These are phyloP conservation scores for Epinephelus coioides DNA, from an alignment of 2,797 vertebrate genomes.

Conservation along the genomic window DNA sequence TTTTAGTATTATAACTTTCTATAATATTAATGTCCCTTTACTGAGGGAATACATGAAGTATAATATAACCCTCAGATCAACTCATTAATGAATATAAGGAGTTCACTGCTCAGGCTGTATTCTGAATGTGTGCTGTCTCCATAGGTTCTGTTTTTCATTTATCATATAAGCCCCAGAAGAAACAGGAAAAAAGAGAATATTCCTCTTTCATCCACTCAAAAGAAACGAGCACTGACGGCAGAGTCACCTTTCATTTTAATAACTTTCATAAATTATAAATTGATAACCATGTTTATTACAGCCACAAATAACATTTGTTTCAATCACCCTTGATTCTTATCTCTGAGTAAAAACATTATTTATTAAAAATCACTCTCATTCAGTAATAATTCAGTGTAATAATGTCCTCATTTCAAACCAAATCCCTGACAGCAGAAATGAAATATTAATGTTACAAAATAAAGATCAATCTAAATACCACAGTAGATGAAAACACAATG, in stretches of 20 bases:
- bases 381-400: constrained; percentile 30
- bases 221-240: not conserved
- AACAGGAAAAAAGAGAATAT: constrained; percentile 9
- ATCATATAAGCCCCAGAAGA: not conserved
- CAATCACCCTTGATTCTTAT: constrained; percentile 15
- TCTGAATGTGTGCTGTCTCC: not conserved
- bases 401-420: constrained; percentile 37
- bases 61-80: not conserved
- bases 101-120: not conserved
- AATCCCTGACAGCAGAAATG: constrained; percentile 29
- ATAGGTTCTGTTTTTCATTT: constrained; percentile 2
- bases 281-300: constrained; percentile 3
- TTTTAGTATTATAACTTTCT: not conserved
- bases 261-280: constrained; percentile 11
- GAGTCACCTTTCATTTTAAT: constrained; percentile 10
- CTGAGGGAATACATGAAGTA: not conserved
- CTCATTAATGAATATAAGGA: not conserved
- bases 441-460: constrained; percentile 58
- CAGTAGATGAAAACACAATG: constrained; percentile 33
- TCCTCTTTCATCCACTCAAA: not conserved
- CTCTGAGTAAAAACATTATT: constrained; percentile 15
- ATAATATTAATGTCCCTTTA: not conserved
- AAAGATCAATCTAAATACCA: constrained; percentile 34
- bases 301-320: constrained; percentile 13
- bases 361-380: constrained; percentile 40